Evolutionary conservation across 2,888 invertebrate species (phyloP).

Genomic region (Melitaea athalia): DNA sequence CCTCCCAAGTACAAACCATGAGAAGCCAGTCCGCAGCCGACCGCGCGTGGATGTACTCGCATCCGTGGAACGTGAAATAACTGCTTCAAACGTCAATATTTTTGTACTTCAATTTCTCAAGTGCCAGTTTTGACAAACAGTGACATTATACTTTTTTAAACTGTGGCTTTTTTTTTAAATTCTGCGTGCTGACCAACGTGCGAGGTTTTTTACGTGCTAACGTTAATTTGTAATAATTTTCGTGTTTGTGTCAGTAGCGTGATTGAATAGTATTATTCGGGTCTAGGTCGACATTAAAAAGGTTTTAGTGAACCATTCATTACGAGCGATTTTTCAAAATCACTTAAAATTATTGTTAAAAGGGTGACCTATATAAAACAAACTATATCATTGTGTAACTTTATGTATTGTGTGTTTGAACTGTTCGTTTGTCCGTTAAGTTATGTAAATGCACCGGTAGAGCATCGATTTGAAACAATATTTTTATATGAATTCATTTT

Average conservation of each 20-base stretch:
- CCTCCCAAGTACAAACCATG: conserved; percentile 7
- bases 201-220: conserved; percentile 26
- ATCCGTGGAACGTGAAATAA: background rate
- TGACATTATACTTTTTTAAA: conserved; percentile 11
- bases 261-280: conserved; percentile 28
- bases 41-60: conserved; percentile 33
- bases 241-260: conserved; percentile 28
- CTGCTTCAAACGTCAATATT: background rate
- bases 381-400: conserved; percentile 2
- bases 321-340: conserved; percentile 17
- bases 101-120: conserved; percentile 27
- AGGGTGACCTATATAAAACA: background rate
- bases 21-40: conserved; percentile 37
- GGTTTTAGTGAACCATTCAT: conserved; percentile 24
- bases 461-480: background rate
- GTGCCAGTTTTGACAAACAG: conserved; percentile 19
- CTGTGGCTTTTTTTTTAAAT: conserved; percentile 3
- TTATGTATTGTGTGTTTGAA: background rate
- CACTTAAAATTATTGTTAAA: conserved; percentile 1
- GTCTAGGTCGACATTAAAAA: conserved; percentile 33
- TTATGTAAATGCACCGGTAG: conserved; percentile 15
- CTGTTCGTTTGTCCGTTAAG: background rate
- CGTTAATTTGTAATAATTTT: conserved; percentile 27
- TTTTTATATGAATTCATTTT: background rate
- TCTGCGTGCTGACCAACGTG: conserved; percentile 21